Evolutionary conservation across 1,140 invertebrate genomes (phyloP).

Genomic region (Cydia pomonella): DNA sequence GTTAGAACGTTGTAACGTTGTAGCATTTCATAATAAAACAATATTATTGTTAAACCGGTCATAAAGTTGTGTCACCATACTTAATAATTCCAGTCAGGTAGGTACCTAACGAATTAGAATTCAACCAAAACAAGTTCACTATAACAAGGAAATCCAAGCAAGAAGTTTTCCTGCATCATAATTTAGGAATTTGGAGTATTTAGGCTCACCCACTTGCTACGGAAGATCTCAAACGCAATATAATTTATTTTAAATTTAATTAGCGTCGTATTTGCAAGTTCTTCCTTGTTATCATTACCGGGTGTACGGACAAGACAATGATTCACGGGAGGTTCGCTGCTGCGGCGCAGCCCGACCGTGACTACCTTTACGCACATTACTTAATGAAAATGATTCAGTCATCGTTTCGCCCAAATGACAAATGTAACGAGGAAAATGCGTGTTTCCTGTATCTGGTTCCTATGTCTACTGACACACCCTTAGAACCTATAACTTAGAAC

Average conservation of each 20-base stretch:
- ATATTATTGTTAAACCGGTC: neutral
- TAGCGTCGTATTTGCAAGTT: no score
- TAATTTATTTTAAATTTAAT: no score
- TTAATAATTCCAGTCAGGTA: neutral
- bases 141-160: neutral
- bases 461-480: no score
- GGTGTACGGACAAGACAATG: neutral
- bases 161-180: conserved; percentile 5
- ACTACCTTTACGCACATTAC: conserved; percentile 1
- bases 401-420: neutral
- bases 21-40: neutral
- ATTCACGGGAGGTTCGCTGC: neutral
- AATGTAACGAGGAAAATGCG: neutral
- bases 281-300: neutral
- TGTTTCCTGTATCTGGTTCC: no score
- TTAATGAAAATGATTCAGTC: neutral
- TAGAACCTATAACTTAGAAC: no score
- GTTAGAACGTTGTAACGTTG: neutral
- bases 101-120: neutral
- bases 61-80: neutral
- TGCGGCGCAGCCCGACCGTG: neutral
- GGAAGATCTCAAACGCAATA: no score
- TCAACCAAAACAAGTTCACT: neutral
- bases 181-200: neutral
- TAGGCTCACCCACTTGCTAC: neutral